A percentile compares a stretch with the other conserved stretches of the same genome.
These are phyloP conservation scores for Capitulum mitella DNA, from an alignment of 2,888 invertebrate species.

Conservation along the genomic window DNA sequence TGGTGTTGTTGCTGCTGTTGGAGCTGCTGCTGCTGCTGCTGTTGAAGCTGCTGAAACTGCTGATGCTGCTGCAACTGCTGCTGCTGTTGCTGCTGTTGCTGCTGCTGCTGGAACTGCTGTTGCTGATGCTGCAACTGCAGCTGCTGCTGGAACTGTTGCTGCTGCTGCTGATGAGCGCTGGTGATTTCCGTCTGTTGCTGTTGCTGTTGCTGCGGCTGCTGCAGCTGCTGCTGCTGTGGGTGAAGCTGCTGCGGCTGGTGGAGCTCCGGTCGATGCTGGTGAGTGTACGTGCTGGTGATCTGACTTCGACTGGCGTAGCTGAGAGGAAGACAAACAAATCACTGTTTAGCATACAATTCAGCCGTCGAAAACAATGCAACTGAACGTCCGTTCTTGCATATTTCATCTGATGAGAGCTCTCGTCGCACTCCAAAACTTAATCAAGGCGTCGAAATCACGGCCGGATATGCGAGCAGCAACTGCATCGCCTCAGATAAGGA, in stretches of 20 bases:
- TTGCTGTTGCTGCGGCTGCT: constrained; percentile 30
- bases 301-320: constrained; percentile 43
- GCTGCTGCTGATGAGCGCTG: constrained; percentile 25
- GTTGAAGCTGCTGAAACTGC: constrained; percentile 24
- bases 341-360: too few species aligned
- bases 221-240: not conserved
- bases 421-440: too few species aligned
- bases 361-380: too few species aligned
- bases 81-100: constrained; percentile 25
- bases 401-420: too few species aligned
- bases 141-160: constrained; percentile 26
- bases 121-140: constrained; percentile 24
- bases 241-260: not conserved
- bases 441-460: too few species aligned
- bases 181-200: constrained; percentile 27
- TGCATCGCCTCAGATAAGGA: not conserved
- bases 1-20: constrained; percentile 26
- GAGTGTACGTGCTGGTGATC: constrained; percentile 44
- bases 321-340: too few species aligned
- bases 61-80: constrained; percentile 29
- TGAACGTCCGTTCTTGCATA: too few species aligned
- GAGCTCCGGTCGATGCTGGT: constrained; percentile 14
- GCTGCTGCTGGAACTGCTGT: constrained; percentile 26
- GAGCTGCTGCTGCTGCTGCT: constrained; percentile 26
- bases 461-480: too few species aligned